Percentiles rank a stretch among this genome's conserved stretches.
phyloP scores from a whole-genome alignment of 2,797 vertebrate species.

The Syndactyla subalaris region DNA sequence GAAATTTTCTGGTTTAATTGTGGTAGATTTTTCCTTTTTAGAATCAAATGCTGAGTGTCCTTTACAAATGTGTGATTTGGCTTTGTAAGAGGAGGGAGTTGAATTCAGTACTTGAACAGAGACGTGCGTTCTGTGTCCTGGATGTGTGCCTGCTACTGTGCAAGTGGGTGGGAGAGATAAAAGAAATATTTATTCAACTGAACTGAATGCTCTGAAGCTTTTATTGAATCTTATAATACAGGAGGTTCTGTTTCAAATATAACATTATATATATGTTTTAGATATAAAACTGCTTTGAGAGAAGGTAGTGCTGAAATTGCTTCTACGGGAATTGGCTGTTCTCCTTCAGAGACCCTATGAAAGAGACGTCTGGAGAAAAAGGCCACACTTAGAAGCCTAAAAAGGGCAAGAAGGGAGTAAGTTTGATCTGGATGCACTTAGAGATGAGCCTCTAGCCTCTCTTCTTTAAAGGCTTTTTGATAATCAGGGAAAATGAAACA shows the following conservation, averaged over 20 bases:
- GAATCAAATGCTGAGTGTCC: background rate
- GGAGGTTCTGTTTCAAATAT: background rate
- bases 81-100: background rate
- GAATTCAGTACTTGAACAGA: constrained; percentile 3
- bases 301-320: background rate
- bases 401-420: background rate
- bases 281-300: background rate
- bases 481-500: background rate
- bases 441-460: background rate
- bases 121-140: background rate
- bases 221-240: background rate
- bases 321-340: background rate
- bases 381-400: background rate
- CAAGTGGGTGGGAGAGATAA: constrained; percentile 25
- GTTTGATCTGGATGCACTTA: background rate
- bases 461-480: background rate
- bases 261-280: background rate
- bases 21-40: background rate
- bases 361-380: background rate
- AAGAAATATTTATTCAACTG: constrained; percentile 50
- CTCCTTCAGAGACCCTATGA: background rate
- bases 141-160: background rate
- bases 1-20: background rate
- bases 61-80: background rate
- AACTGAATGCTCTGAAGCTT: constrained; percentile 8